Base-by-base conservation (phyloP, 2,888 invertebrate species). In the Ectobius pallidus region DNA sequence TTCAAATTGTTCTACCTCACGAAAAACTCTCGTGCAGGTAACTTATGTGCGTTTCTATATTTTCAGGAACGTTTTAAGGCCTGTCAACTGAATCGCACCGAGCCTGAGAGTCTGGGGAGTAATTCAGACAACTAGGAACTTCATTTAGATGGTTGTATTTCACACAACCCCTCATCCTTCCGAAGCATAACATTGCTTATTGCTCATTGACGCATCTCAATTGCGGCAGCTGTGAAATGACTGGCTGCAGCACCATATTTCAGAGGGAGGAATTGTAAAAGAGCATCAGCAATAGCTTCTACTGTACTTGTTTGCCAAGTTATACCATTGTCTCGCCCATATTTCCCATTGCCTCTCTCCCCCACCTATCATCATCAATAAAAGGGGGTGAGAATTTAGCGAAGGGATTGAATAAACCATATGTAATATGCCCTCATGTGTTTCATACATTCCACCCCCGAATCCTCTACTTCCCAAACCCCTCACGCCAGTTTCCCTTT, bases 271-370 rank as follows among this genome's bases (percentile, higher is more conserved):
- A 52, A 52, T 52, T 25, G 25, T 52, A 52, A 52, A 52, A 52
- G 52, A 52, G 52, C 52, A 52, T 52, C 52, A 52, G 52, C 20
- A 46, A n/a, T n/a, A n/a, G n/a, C n/a, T n/a, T n/a, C n/a, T n/a
- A 25, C 52, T 25, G 3, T 22, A 52, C 52, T 62, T 63, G 63
- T 63, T 63, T 42, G 63, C 63, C 6, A 63, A 63, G 63, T 63
- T 39, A 63, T 42, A 42, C 63, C 42, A 63, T 63, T 63, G 63
- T 63, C 63, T 63, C 22, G 42, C 20, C n/a, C 52, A 22, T 52
- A 52, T 52, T 18, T 25, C 52, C 52, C 52, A 52, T 25, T 52
- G 52, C 52, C n/a, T n/a, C n/a, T n/a, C n/a, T 25, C 25, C 52
- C 52, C 52, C 52, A n/a, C n/a, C n/a, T n/a, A 7, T 11, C 52